Evolutionary conservation across 2,888 invertebrate species (phyloP).

Genomic region (Emmelina monodactyla): DNA sequence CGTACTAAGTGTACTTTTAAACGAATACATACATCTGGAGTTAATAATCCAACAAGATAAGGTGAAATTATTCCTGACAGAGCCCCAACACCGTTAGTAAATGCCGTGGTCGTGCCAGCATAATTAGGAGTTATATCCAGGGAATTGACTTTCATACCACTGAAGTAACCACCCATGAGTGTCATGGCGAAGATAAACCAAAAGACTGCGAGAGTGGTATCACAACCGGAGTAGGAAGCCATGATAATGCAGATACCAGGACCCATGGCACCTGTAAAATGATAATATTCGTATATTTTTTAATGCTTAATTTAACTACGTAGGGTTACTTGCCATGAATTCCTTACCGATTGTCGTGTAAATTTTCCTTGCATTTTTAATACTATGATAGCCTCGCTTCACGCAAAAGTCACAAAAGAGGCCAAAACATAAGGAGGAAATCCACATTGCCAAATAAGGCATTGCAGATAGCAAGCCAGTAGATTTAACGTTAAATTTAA

Average conservation of each 20-base stretch:
- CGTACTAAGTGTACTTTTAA: too few species aligned
- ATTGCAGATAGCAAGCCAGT: conserved; percentile 71
- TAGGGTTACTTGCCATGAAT: too few species aligned
- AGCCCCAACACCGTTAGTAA: conserved; percentile 72
- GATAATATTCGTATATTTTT: too few species aligned
- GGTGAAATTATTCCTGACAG: conserved; percentile 70
- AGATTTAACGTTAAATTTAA: conserved; percentile 71
- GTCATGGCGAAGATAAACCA: conserved; percentile 72
- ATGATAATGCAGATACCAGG: conserved; percentile 73
- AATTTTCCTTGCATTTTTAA: conserved; percentile 68
- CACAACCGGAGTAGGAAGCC: conserved; percentile 74
- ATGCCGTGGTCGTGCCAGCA: conserved; percentile 70
- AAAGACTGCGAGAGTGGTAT: conserved; percentile 57
- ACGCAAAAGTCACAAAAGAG: conserved; percentile 76
- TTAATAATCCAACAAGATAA: conserved; percentile 67
- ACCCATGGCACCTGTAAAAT: conserved; percentile 71
- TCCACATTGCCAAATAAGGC: conserved; percentile 74
- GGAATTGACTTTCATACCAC: conserved; percentile 73
- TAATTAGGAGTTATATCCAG: conserved; percentile 71
- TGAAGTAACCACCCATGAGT: conserved; percentile 76
- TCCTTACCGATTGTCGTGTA: conserved; percentile 74
- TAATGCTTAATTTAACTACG: too few species aligned
- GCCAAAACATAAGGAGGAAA: conserved; percentile 70
- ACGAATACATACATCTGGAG: conserved; percentile 60
- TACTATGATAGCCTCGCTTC: conserved; percentile 61